phyloP scores from a whole-genome alignment of 2,113 vertebrate genomes.

The Phylloscopus trochiloides region DNA sequence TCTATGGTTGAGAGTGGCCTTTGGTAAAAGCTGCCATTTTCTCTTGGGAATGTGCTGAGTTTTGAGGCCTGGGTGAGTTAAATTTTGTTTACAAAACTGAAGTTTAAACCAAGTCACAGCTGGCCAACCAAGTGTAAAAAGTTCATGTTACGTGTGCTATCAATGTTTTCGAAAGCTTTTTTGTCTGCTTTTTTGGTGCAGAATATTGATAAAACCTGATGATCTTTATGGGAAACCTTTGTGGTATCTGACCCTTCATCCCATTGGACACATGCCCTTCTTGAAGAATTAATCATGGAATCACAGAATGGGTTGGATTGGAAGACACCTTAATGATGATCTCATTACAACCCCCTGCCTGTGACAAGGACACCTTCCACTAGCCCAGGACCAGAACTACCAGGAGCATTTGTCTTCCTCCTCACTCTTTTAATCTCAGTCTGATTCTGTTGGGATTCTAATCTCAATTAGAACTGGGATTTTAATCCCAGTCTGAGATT shows the following conservation, averaged over 20 bases:
- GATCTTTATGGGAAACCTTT: neutral
- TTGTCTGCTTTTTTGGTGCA: neutral
- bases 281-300: neutral
- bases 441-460: neutral
- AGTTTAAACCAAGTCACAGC: neutral
- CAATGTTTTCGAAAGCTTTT: neutral
- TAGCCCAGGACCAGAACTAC: neutral
- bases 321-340: neutral
- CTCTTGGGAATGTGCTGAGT: neutral
- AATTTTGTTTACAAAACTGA: neutral
- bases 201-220: neutral
- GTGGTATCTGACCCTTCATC: neutral
- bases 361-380: neutral
- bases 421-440: neutral
- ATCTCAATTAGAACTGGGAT: neutral
- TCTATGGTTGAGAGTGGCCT: neutral
- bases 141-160: neutral
- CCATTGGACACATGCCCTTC: neutral
- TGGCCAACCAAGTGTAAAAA: neutral
- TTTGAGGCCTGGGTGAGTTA: neutral
- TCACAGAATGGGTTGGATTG: neutral
- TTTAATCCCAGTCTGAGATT: neutral
- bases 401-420: neutral
- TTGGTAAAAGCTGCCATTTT: neutral
- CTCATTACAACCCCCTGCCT: neutral